A percentile compares a stretch with the other conserved stretches of the same genome.
These are phyloP conservation scores for Antitype chi DNA, from an alignment of 2,888 invertebrate genomes.

Conservation along the genomic window DNA sequence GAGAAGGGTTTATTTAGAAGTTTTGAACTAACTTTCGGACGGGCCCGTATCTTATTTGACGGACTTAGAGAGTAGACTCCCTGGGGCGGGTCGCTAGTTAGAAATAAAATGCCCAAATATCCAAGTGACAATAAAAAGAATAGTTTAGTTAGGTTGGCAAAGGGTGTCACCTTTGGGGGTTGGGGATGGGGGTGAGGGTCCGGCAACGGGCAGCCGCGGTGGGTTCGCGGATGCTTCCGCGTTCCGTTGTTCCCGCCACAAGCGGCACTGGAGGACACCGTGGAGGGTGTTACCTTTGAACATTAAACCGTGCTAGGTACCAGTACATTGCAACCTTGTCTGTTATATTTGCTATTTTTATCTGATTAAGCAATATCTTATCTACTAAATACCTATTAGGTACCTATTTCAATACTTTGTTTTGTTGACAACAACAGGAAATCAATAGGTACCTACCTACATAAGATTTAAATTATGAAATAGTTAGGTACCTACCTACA, in stretches of 20 bases:
- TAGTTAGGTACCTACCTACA: not conserved
- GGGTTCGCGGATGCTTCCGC: no score
- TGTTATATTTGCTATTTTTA: slow-evolving; percentile 15
- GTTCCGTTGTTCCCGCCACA: no score
- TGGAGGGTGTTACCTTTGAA: no score
- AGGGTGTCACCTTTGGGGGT: no score
- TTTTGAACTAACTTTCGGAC: no score
- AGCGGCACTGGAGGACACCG: no score
- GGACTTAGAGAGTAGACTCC: no score
- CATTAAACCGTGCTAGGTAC: not conserved
- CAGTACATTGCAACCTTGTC: not conserved
- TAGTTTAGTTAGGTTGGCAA: not conserved
- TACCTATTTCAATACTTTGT: slow-evolving; percentile 3
- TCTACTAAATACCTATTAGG: slow-evolving; percentile 25
- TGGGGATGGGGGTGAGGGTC: no score
- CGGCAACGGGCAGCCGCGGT: no score
- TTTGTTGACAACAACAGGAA: slow-evolving; percentile 13
- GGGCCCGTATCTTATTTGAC: no score
- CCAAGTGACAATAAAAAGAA: not conserved
- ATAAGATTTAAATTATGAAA: not conserved
- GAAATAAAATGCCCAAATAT: not conserved
- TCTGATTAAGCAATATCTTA: slow-evolving; percentile 36
- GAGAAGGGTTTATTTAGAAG: no score
- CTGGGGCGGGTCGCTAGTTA: not conserved
- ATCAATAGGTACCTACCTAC: not conserved